phyloP scores from a whole-genome alignment of 2,888 invertebrate genomes.

The Labia minor region DNA sequence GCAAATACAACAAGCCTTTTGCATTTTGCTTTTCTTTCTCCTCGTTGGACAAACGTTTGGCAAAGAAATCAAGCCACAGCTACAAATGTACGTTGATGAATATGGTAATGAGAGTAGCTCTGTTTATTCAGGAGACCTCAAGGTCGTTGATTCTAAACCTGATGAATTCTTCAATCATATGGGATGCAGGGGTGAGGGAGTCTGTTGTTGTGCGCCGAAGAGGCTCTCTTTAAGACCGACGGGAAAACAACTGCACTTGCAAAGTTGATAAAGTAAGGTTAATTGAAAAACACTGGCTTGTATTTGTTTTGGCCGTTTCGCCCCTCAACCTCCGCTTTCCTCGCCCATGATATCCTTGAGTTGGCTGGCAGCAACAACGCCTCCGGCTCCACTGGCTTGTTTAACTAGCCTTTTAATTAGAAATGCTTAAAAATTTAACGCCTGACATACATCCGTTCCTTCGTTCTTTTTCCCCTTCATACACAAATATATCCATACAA shows the following conservation, averaged over 20 bases:
- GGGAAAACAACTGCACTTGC: neutral
- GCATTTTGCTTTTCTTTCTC: neutral
- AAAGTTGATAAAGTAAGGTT: neutral
- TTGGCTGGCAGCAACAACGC: conserved; percentile 1
- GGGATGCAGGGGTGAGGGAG: too few species aligned
- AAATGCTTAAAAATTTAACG: conserved; percentile 40
- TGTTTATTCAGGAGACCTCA: neutral
- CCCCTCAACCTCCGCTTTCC: conserved; percentile 17
- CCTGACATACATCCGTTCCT: conserved; percentile 34
- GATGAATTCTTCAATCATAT: too few species aligned
- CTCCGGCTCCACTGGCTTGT: conserved; percentile 30
- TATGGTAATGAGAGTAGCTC: neutral
- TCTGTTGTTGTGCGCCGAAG: neutral
- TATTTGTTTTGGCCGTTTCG: neutral
- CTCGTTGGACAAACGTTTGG: neutral
- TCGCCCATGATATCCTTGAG: neutral
- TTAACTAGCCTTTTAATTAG: conserved; percentile 42
- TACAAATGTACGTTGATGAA: neutral
- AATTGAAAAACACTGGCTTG: neutral
- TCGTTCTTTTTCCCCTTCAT: neutral
- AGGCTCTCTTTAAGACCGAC: neutral
- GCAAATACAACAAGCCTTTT: neutral
- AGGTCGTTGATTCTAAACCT: neutral
- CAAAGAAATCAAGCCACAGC: neutral
- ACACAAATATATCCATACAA: neutral